A percentile compares a stretch with the other conserved stretches of the same genome.
These are phyloP conservation scores for Neoitamus cyanurus DNA, from an alignment of 2,888 invertebrate species.

Conservation along the genomic window DNA sequence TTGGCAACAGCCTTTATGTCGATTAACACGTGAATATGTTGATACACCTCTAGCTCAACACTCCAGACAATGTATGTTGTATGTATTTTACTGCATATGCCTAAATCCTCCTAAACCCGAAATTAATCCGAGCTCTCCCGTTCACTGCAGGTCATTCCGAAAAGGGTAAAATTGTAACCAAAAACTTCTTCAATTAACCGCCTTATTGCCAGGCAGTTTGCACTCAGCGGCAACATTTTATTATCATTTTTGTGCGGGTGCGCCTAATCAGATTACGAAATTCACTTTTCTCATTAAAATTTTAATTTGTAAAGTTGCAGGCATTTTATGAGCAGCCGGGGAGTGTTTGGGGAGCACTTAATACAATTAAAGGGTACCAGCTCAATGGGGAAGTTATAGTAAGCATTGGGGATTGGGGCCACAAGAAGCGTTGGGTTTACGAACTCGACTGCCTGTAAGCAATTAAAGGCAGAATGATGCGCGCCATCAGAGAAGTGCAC, in stretches of 20 bases:
- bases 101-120: not conserved
- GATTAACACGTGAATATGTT: too few species aligned
- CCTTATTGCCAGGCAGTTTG: not conserved
- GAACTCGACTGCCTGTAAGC: not conserved
- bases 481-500: not conserved
- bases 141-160: not conserved
- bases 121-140: not conserved
- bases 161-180: not conserved
- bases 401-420: not conserved
- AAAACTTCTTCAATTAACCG: not conserved
- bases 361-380: not conserved
- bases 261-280: not conserved
- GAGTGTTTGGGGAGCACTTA: not conserved
- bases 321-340: not conserved
- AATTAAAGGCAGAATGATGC: not conserved
- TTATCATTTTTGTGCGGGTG: not conserved
- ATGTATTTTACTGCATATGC: not conserved
- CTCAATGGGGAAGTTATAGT: not conserved
- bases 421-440: not conserved
- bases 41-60: not conserved
- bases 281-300: not conserved
- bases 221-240: not conserved
- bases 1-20: too few species aligned
- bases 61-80: not conserved
- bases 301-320: not conserved